Conservation (phyloP, 2,888 invertebrate genomes). For the Acanthosepion lycidas region DNA sequence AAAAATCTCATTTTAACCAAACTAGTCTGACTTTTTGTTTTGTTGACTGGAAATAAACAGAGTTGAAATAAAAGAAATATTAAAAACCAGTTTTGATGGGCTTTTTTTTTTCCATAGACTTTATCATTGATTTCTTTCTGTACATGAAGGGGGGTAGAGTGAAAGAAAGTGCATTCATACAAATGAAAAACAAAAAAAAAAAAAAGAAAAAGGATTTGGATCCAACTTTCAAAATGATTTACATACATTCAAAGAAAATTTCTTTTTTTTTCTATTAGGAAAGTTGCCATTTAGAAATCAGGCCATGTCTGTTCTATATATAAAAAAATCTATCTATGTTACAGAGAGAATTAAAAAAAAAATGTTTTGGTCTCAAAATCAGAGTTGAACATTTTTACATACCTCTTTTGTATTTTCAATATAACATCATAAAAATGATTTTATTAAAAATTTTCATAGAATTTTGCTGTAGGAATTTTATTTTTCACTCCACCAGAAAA, state of each 20-base stretch:
- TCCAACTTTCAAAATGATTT: not conserved
- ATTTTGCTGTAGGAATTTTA: not conserved
- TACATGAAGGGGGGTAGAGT: not conserved
- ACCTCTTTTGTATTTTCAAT: not conserved
- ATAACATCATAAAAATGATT: not conserved
- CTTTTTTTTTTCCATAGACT: not conserved
- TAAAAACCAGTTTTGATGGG: not conserved
- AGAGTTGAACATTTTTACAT: not conserved
- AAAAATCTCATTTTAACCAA: not conserved
- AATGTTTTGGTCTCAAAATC: constrained; percentile 12
- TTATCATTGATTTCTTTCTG: not conserved
- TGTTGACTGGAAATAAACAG: not conserved
- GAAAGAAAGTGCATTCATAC: not conserved
- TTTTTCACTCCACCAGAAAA: not conserved
- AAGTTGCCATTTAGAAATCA: not conserved
- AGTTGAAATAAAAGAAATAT: no score
- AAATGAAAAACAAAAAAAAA: not conserved
- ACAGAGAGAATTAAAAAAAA: not conserved
- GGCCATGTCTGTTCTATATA: not conserved
- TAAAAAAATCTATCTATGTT: not conserved
- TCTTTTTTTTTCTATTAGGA: not conserved
- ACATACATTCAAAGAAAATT: not conserved
- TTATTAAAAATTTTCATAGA: not conserved
- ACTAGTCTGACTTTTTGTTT: not conserved
- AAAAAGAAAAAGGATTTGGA: not conserved